Percentiles rank a stretch among this genome's conserved stretches.
These are phyloP conservation scores for Tetramorium simillimum DNA, from an alignment of 1,140 invertebrate species.

Conservation along the genomic window DNA sequence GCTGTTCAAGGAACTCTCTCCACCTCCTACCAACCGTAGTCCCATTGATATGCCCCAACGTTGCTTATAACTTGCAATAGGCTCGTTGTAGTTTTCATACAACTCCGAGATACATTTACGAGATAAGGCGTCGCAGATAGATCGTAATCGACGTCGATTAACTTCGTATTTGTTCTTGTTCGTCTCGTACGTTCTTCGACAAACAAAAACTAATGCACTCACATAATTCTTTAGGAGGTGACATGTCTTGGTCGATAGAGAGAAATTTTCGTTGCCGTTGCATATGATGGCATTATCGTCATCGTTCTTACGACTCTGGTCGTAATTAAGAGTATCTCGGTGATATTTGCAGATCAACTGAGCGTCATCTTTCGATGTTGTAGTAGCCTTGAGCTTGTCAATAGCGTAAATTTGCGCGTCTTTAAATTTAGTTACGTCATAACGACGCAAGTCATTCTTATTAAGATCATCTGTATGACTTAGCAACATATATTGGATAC, in stretches of 20 bases:
- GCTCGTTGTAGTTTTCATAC: constrained; percentile 58
- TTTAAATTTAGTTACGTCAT: constrained; percentile 57
- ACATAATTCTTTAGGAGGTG: constrained; percentile 64
- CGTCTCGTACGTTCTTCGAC: constrained; percentile 72
- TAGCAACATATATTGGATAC: constrained; percentile 67
- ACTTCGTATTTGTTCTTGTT: constrained; percentile 68
- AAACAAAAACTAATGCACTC: constrained; percentile 75
- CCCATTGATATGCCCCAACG: constrained; percentile 87
- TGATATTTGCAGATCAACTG: constrained; percentile 56
- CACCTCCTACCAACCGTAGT: constrained; percentile 90
- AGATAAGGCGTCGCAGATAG: constrained; percentile 75
- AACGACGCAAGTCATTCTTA: constrained; percentile 56
- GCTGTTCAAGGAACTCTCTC: constrained; percentile 91
- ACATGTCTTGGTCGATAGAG: constrained; percentile 55
- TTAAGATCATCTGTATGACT: constrained; percentile 63
- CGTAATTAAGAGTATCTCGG: constrained; percentile 40
- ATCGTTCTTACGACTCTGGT: constrained; percentile 53
- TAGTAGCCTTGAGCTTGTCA: constrained; percentile 56
- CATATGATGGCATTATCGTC: constrained; percentile 43
- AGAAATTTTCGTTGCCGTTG: constrained; percentile 49
- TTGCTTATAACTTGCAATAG: constrained; percentile 78
- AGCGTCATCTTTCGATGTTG: constrained; percentile 62
- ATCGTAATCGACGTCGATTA: constrained; percentile 77
- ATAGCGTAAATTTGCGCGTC: constrained; percentile 53
- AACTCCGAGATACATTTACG: constrained; percentile 17